Conservation (phyloP, 1,140 invertebrate species). For the Drosophila watanabei region DNA sequence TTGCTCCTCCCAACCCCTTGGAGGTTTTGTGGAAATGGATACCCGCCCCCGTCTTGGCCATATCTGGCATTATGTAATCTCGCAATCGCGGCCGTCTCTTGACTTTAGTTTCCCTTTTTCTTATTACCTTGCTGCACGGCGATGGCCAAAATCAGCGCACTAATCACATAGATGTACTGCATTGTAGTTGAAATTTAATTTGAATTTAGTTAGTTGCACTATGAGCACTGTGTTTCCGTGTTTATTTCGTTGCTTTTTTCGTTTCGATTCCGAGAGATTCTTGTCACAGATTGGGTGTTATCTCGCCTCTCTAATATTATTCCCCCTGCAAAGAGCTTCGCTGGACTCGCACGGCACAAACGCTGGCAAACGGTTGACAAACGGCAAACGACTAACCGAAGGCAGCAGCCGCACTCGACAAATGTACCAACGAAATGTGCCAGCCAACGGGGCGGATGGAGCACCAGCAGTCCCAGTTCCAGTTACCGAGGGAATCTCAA, state of each 20-base stretch:
- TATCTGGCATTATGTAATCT: constrained; percentile 73
- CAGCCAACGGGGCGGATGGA: constrained; percentile 40
- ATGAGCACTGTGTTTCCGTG: constrained; percentile 20
- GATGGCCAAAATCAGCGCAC: constrained; percentile 75
- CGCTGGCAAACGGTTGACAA: constrained; percentile 67
- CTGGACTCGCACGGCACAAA: constrained; percentile 53
- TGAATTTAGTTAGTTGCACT: constrained; percentile 12
- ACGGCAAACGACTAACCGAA: constrained; percentile 74
- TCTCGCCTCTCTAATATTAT: constrained; percentile 24
- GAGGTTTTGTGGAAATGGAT: constrained; percentile 2
- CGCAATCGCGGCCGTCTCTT: constrained; percentile 47
- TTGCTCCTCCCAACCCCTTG: constrained; percentile 8
- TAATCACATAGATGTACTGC: constrained; percentile 81
- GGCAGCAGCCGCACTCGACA: constrained; percentile 66
- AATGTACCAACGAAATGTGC: constrained; percentile 64
- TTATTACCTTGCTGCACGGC: constrained; percentile 76
- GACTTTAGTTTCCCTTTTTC: constrained; percentile 5
- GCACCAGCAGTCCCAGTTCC: constrained; percentile 5
- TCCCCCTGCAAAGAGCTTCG: constrained; percentile 30
- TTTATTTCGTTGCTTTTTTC: constrained; percentile 14
- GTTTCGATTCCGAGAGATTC: constrained; percentile 5
- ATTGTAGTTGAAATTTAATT: constrained; percentile 48
- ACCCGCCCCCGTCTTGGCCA: constrained; percentile 11
- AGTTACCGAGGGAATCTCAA: neutral
- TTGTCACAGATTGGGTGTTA: constrained; percentile 30